Evolutionary conservation across 2,888 invertebrate species (phyloP), one percentile per base, ranked within the genome.

Genomic region (Hirtodrosophila histrioides): DNA sequence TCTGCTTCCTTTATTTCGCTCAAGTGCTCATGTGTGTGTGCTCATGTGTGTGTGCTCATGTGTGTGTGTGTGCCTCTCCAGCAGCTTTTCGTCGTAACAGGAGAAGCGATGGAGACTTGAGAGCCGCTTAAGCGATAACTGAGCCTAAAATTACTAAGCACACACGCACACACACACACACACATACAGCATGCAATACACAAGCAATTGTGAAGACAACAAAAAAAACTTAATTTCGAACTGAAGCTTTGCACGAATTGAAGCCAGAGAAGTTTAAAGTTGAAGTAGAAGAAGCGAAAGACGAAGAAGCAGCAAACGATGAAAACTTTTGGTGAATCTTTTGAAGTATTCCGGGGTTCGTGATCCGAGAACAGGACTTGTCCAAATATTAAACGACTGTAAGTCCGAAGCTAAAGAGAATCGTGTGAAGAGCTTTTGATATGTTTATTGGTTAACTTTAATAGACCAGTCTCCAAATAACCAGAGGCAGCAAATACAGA

Each of bases 241-340:
- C 31, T 41, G 12, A 49, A 56, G 63, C 62, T 54, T 55, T 48
- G n/a, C 24, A 23, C 44, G 56, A 44, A 40, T 50, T 37, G 71
- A 57, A 70, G 64, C 57, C 69, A 69, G 57, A 57, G 70, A 69
- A 70, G 70, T 69, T 63, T 7, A 39, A 11, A 55, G 27, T 27
- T 27, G 27, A 17, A 36, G 9, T 24, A 56, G 39, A 17, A 35
- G 29, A n/a, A 35, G 35, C 31, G 11, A 12, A 35, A 31, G 6
- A 46, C 24, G 24, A 17, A 35, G 35, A 39, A 17, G 40, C 8
- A 11, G 43, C 36, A n/a, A 27, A 24, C 5, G 31, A 11, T 17
- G 17, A 17, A 2, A 17, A 17, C 17, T 17, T 17, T 17, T 17
- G 17, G 17, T 17, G 17, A 17, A 17, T 17, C 17, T 17, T 17